Evolutionary conservation across 2,113 vertebrate species (phyloP).

Genomic region (Calyptommatus sinebrachiatus): DNA sequence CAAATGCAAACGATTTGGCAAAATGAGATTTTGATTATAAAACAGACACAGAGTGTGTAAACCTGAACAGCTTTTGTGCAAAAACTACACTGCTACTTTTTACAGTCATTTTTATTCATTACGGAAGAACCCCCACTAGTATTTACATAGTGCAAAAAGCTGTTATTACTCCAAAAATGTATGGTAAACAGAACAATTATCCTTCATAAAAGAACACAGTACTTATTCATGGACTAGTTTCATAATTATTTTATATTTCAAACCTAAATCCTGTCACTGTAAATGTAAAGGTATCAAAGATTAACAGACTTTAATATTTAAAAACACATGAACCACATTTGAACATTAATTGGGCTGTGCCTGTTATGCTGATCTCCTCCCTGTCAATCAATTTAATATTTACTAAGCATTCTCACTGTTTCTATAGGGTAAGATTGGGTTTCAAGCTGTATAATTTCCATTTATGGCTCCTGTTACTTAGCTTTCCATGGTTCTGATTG

Average conservation of each 20-base stretch:
- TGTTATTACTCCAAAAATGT: slow-evolving; percentile 77
- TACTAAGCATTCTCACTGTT: slow-evolving; percentile 17
- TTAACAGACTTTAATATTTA: slow-evolving; percentile 70
- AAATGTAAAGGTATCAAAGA: slow-evolving; percentile 72
- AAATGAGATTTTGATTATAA: background rate
- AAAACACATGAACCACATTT: slow-evolving; percentile 60
- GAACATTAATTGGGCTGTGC: slow-evolving; percentile 72
- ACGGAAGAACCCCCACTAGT: slow-evolving; percentile 83
- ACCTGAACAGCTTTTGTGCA: background rate
- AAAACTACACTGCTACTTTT: slow-evolving; percentile 59
- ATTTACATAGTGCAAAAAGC: slow-evolving; percentile 97
- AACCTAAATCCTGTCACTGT: slow-evolving; percentile 61
- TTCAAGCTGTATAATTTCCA: background rate
- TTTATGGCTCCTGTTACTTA: slow-evolving; percentile 51
- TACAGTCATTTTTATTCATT: slow-evolving; percentile 88
- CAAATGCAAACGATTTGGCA: background rate
- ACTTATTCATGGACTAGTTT: slow-evolving; percentile 67
- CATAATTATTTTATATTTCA: slow-evolving; percentile 67
- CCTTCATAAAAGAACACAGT: slow-evolving; percentile 73
- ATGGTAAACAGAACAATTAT: slow-evolving; percentile 71
- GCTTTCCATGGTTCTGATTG: slow-evolving; percentile 28
- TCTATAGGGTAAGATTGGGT: slow-evolving; percentile 28
- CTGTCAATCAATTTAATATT: slow-evolving; percentile 36
- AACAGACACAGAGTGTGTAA: background rate
- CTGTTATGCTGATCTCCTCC: slow-evolving; percentile 54